A percentile compares a stretch with the other conserved stretches of the same genome.
These are phyloP conservation scores for Poeciliopsis paucimaculata DNA, from an alignment of 2,797 vertebrate genomes.

Conservation along the genomic window DNA sequence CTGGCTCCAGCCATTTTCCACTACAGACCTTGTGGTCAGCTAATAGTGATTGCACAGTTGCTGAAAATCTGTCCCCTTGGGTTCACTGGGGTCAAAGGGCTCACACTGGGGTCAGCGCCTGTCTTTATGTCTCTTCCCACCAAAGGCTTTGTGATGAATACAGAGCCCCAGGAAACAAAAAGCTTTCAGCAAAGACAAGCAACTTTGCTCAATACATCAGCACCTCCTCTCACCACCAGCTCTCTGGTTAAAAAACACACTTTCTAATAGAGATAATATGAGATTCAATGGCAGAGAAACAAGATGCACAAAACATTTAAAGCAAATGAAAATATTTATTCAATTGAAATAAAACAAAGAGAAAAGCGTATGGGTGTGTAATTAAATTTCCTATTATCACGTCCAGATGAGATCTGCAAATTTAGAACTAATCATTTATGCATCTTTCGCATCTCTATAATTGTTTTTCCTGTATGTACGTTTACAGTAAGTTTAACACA, in stretches of 20 bases:
- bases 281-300: slow-evolving; percentile 56
- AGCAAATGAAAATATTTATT: slow-evolving; percentile 46
- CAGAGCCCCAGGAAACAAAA: slow-evolving; percentile 87
- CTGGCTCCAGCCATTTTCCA: slow-evolving; percentile 82
- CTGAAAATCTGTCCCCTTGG: slow-evolving; percentile 89
- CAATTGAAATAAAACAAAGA: slow-evolving; percentile 37
- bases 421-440: background rate
- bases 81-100: slow-evolving; percentile 95
- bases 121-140: slow-evolving; percentile 90
- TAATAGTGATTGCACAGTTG: slow-evolving; percentile 88
- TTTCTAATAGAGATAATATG: slow-evolving; percentile 83
- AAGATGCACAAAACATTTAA: slow-evolving; percentile 58
- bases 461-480: background rate
- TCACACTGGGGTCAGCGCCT: slow-evolving; percentile 87
- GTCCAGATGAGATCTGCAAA: slow-evolving; percentile 10
- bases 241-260: slow-evolving; percentile 81
- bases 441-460: slow-evolving; percentile 3
- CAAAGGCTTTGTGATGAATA: slow-evolving; percentile 99
- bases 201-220: slow-evolving; percentile 95
- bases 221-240: slow-evolving; percentile 84
- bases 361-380: slow-evolving; percentile 22
- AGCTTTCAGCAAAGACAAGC: slow-evolving; percentile 91
- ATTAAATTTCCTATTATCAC: slow-evolving; percentile 7
- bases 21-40: slow-evolving; percentile 82
- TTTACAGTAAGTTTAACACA: background rate